A percentile compares a stretch with the other conserved stretches of the same genome.
Evolutionary conservation across 2,888 invertebrate species (phyloP).

Genomic region (Eulithis prunata): DNA sequence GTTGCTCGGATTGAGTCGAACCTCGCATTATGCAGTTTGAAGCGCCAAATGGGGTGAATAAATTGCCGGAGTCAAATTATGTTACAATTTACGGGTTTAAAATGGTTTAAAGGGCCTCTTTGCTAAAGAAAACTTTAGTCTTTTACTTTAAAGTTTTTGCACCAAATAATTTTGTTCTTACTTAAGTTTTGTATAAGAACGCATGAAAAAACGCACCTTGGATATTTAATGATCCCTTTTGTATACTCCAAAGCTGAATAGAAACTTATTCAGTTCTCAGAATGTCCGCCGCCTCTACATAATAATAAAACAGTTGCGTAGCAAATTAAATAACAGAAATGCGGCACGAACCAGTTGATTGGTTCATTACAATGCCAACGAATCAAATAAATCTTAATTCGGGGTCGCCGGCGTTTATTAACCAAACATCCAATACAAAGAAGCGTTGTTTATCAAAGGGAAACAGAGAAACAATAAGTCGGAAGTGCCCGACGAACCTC

Average conservation of each 20-base stretch:
- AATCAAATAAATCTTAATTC: conserved; percentile 46
- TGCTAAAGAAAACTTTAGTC: conserved; percentile 1
- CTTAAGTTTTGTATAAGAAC: background rate
- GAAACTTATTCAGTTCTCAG: too few relatives aligned
- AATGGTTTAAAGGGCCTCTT: conserved; percentile 20
- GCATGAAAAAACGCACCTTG: too few relatives aligned
- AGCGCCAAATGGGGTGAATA: conserved; percentile 40
- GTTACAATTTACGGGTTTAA: conserved; percentile 29
- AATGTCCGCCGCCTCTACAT: background rate
- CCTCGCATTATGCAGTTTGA: conserved; percentile 37
- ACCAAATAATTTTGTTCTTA: background rate
- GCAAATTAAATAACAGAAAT: conserved; percentile 22
- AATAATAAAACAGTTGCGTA: conserved; percentile 20
- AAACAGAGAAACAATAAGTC: conserved; percentile 60
- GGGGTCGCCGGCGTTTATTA: conserved; percentile 41
- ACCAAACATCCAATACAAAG: conserved; percentile 64
- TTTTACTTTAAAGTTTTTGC: background rate
- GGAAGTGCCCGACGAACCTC: conserved; percentile 46
- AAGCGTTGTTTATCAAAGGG: conserved; percentile 66
- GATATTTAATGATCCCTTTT: too few relatives aligned
- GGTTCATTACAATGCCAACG: conserved; percentile 43
- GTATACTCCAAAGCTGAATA: too few relatives aligned
- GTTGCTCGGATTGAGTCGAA: conserved; percentile 49
- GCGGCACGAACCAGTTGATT: conserved; percentile 37
- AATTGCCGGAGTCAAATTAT: conserved; percentile 34